These are phyloP conservation scores for Zaprionus nigranus DNA, from an alignment of 1,140 invertebrate genomes.

Conservation along the genomic window DNA sequence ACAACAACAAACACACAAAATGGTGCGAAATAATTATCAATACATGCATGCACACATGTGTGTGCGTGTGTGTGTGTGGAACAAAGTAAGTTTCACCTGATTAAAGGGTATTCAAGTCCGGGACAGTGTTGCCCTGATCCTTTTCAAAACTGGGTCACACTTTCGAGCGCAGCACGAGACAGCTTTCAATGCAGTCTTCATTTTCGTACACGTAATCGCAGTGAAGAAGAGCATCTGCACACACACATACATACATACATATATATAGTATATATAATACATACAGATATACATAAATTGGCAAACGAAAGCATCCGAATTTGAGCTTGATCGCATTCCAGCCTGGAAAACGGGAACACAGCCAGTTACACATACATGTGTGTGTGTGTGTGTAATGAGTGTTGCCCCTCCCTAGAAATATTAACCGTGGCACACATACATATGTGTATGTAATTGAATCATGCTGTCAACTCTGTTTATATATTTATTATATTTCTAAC, in stretches of 20 bases:
- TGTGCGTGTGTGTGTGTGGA: background rate
- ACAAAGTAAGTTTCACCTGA: background rate
- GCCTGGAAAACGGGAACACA: background rate
- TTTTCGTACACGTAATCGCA: conserved; percentile 5
- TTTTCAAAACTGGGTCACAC: background rate
- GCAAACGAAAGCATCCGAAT: background rate
- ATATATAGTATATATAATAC: too few species aligned
- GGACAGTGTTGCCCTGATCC: background rate
- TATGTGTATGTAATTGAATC: background rate
- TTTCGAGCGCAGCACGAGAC: background rate
- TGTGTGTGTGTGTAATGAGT: background rate
- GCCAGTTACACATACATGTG: background rate
- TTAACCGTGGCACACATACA: background rate
- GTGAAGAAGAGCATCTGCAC: background rate
- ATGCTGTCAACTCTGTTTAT: background rate
- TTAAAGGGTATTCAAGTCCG: background rate
- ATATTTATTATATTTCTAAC: background rate
- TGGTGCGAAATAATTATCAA: background rate
- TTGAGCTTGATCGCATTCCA: background rate
- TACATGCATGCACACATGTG: background rate
- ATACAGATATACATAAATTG: background rate
- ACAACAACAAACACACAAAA: background rate
- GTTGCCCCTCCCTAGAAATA: background rate
- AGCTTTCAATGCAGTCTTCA: background rate
- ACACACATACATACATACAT: background rate